Evolutionary conservation across 2,113 vertebrate species (phyloP).

Genomic region (Phaethon lepturus): DNA sequence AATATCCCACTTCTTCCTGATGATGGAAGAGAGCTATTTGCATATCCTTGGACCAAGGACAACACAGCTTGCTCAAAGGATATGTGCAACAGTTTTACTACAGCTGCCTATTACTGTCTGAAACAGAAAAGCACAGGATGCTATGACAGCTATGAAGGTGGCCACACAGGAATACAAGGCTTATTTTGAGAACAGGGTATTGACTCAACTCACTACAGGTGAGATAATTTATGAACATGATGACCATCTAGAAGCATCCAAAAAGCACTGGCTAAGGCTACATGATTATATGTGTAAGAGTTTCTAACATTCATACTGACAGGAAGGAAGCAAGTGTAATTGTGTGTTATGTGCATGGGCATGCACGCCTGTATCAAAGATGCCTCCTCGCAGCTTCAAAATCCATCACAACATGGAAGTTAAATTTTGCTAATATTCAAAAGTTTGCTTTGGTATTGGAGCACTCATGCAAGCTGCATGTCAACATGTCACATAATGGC

Average conservation of each 20-base stretch:
- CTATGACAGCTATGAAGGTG: not conserved
- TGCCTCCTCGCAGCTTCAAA: not conserved
- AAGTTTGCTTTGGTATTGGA: not conserved
- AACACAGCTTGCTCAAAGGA: not conserved
- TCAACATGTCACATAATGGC: not conserved
- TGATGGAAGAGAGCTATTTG: not conserved
- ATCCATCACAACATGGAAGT: not conserved
- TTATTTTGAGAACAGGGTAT: not conserved
- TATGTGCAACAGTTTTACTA: not conserved
- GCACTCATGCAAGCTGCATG: not conserved
- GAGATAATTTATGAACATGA: not conserved
- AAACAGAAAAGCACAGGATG: not conserved
- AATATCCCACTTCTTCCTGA: not conserved
- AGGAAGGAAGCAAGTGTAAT: not conserved
- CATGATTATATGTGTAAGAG: fast-evolving
- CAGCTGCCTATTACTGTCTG: not conserved
- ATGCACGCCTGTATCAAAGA: not conserved
- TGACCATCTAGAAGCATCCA: not conserved
- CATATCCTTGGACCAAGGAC: not conserved
- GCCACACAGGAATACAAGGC: not conserved
- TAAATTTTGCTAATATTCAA: not conserved
- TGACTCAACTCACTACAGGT: not conserved
- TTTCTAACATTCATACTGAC: not conserved
- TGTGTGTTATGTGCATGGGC: fast-evolving
- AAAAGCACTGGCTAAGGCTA: not conserved